Evolutionary conservation across 1,140 invertebrate species (phyloP).

Genomic region (Cyrtorhinus lividipennis): DNA sequence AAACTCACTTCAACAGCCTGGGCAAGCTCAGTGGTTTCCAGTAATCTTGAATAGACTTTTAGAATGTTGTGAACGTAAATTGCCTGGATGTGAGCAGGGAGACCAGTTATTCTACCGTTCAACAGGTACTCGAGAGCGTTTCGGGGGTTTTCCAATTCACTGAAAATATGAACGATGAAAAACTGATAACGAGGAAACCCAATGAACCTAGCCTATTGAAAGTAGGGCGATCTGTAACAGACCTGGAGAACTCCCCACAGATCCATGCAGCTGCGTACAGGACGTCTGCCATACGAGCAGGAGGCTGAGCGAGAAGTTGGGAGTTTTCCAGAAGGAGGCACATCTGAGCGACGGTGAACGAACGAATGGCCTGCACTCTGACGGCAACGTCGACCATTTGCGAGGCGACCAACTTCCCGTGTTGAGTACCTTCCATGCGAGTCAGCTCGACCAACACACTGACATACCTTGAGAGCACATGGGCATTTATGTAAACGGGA

Average conservation of each 20-base stretch:
- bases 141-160: constrained; percentile 24
- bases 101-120: constrained; percentile 32
- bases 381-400: constrained; percentile 97
- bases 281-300: constrained; percentile 48
- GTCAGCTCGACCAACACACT: constrained; percentile 93
- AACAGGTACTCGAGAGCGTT: constrained; percentile 26
- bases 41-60: constrained; percentile 72
- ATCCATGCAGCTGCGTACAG: constrained; percentile 92
- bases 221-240: too few relatives aligned
- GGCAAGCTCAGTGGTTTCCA: constrained; percentile 30
- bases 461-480: constrained; percentile 83
- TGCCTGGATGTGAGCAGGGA: constrained; percentile 89
- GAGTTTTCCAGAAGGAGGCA: constrained; percentile 65
- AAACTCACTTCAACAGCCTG: constrained; percentile 19
- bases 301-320: constrained; percentile 34
- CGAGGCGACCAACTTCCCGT: constrained; percentile 77
- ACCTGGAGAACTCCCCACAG: constrained; percentile 92
- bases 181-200: not conserved
- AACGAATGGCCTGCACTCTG: constrained; percentile 81
- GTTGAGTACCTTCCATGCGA: constrained; percentile 89
- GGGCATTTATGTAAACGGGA: too few relatives aligned
- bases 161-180: constrained; percentile 13
- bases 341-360: constrained; percentile 84
- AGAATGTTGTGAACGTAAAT: constrained; percentile 94
- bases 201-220: too few relatives aligned